Base-by-base conservation (phyloP, 2,888 invertebrate species). In the Perdita meconis region DNA sequence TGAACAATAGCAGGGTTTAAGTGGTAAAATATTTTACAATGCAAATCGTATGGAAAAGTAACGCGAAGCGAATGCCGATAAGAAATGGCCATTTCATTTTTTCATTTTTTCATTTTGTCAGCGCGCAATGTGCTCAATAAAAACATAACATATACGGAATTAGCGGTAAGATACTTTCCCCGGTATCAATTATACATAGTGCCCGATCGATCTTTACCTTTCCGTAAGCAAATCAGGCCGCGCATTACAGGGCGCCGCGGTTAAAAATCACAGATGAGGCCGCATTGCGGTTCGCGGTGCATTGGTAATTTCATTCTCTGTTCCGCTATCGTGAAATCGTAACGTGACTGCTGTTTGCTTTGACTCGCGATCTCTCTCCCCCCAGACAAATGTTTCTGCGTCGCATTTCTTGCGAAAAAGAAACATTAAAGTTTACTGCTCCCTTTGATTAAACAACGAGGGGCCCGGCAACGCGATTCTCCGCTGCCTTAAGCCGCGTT, bases 251-350 rank as follows among this genome's bases (percentile, higher is more conserved):
- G 19, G 42, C 13, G 19, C 8, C 16, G 38, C 1, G 10, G 30
- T 4, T 16, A 57, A 74, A 74, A 72, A 72, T 72, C 19, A 40
- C 16, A 51, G 40, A 19, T 44, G 42, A 64, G 47, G 38, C 40
- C 51, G 13, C 26, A 40, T 64, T 75, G 76, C 69, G 77, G 70
- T 76, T 70, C 56, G 65, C 26, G 77, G 77, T 61, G 22, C 76
- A 19, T 40, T 40, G 61, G 60, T 63, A 78, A 78, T 70, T 66
- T 66, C 77, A 70, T 65, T 78, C 77, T 70, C 61, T 40, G 76
- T 70, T 76, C 56, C 50, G 65, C 56, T 61, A 76, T 50, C 70
- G 70, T 65, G 70, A 76, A 78, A 78, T 70, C 40, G 61, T 70
- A 70, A 77, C 77, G 42, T 13, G 13, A 13, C 42, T 24, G 40